These are phyloP conservation scores for Struthidea cinerea DNA, from an alignment of 2,113 vertebrate species.

Conservation along the genomic window DNA sequence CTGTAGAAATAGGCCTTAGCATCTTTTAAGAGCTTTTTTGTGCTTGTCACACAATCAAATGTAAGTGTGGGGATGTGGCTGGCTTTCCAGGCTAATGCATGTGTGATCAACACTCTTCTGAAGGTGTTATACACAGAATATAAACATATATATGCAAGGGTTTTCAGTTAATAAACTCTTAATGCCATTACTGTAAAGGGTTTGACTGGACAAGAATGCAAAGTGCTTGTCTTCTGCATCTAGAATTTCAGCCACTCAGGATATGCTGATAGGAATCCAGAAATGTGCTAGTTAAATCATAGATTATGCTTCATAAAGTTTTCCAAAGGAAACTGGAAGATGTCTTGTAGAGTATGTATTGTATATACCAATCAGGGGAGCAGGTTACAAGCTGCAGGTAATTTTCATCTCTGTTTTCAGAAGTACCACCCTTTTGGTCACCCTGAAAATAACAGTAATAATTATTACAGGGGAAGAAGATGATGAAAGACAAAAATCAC, in stretches of 20 bases:
- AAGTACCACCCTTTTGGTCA: slow-evolving; percentile 67
- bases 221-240: background rate
- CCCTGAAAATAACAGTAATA: slow-evolving; percentile 69
- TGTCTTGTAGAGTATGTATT: background rate
- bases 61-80: background rate
- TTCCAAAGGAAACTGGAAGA: background rate
- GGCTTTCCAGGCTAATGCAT: background rate
- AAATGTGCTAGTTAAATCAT: background rate
- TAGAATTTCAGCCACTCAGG: background rate
- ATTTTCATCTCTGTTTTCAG: slow-evolving; percentile 75
- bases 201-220: background rate
- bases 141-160: background rate
- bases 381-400: slow-evolving; percentile 84
- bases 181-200: background rate
- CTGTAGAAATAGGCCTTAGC: background rate
- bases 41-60: background rate
- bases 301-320: background rate
- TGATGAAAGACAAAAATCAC: background rate
- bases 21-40: background rate
- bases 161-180: background rate
- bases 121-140: background rate
- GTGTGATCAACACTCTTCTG: background rate
- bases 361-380: slow-evolving; percentile 84
- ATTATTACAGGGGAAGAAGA: background rate
- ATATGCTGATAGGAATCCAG: background rate